A percentile compares a stretch with the other conserved stretches of the same genome.
Conservation (phyloP, 2,888 invertebrate genomes). For the Flexamia atlantica region DNA sequence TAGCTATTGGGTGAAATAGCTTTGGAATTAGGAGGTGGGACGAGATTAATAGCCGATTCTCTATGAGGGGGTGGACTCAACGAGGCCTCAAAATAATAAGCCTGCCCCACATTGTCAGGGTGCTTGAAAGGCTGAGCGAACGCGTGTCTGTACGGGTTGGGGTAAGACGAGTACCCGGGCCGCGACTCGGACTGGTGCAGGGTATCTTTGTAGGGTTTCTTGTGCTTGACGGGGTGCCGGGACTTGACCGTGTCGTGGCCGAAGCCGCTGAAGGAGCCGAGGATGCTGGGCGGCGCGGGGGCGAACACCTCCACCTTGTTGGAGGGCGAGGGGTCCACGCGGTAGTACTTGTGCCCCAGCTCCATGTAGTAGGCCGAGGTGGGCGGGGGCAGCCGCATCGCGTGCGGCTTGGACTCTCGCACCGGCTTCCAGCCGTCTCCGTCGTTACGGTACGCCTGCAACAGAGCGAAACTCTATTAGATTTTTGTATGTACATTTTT, state of each 20-base stretch:
- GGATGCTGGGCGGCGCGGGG: constrained; percentile 70
- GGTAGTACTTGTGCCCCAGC: constrained; percentile 46
- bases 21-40: constrained; percentile 63
- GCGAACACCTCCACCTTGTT: constrained; percentile 68
- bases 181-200: constrained; percentile 55
- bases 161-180: constrained; percentile 51
- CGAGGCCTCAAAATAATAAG: constrained; percentile 66
- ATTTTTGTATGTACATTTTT: no score
- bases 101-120: constrained; percentile 56
- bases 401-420: constrained; percentile 29
- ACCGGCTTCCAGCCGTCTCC: constrained; percentile 55
- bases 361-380: constrained; percentile 48
- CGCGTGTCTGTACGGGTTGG: constrained; percentile 55
- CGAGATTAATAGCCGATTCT: constrained; percentile 59
- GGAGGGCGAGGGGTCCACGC: constrained; percentile 56
- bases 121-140: constrained; percentile 51
- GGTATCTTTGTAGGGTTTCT: constrained; percentile 73
- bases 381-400: constrained; percentile 31
- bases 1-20: constrained; percentile 65
- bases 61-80: constrained; percentile 67
- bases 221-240: constrained; percentile 76
- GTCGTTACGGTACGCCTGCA: constrained; percentile 42
- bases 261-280: constrained; percentile 80
- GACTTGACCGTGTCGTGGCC: constrained; percentile 79
- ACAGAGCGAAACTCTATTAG: constrained; percentile 4